Evolutionary conservation across 2,888 invertebrate species (phyloP), one percentile per base, ranked within the genome.

Genomic region (Pseudanteris insignis): DNA sequence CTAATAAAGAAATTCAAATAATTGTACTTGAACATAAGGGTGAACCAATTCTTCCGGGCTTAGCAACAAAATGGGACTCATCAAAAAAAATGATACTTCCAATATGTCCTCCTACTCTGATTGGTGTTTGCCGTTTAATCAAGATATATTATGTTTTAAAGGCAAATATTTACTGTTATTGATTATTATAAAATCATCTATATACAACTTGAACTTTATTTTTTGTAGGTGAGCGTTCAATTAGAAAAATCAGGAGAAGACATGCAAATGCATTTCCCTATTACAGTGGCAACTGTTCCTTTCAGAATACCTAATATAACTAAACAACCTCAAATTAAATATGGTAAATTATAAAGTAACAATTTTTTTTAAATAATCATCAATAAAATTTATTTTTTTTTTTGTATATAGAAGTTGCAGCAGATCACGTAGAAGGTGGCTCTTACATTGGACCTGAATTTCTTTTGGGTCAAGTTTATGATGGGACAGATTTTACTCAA

Each of bases 381-480:
- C n/a, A n/a, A n/a, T n/a, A n/a, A n/a, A 7, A 21, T 21, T 21
- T 5, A 5, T 21, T 21, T 5, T 21, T n/a, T n/a, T n/a, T n/a
- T n/a, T n/a, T n/a, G n/a, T n/a, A n/a, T 79, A 2, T 76, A 90
- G 90, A 89, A 72, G 85, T 85, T 54, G 88, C 89, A 14, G 86
- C 85, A 51, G 85, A 87, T 34, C 87, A 88, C 68, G 89, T 89
- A 0, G 90, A 90, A 78, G 90, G 90, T 7, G 91, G 91, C 1
- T 85, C 87, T 79, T 90, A 90, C 81, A 86, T 89, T 34, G 89
- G 89, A 11, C 89, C 89, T 0, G 90, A 91, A 78, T 90, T 91
- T 76, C 86, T 89, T 44, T 79, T 90, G 38, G 90, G 90, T 1
- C 89, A 90, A 79, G 91, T 91, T 2, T 89, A 90, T 74, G 89